phyloP scores from a whole-genome alignment of 2,113 vertebrate species.

The Serinus canaria region DNA sequence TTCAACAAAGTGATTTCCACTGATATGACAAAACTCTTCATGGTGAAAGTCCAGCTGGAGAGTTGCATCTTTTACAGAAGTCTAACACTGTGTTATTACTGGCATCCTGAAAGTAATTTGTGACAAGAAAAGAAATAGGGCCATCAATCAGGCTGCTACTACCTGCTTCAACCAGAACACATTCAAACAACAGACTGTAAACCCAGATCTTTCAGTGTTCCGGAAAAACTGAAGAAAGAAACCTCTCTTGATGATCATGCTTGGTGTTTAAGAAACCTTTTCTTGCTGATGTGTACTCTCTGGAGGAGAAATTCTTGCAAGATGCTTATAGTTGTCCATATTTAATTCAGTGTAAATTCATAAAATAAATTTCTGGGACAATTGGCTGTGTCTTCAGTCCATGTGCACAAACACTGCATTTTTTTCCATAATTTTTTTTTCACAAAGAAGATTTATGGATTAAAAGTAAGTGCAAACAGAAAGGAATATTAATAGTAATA shows the following conservation, averaged over 20 bases:
- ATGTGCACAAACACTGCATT: neutral
- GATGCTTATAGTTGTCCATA: constrained; percentile 22
- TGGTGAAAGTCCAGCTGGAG: constrained; percentile 14
- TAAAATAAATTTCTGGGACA: constrained; percentile 64
- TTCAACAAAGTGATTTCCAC: constrained; percentile 50
- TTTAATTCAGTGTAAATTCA: constrained; percentile 66
- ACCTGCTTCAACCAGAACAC: constrained; percentile 57
- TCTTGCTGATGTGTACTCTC: constrained; percentile 45
- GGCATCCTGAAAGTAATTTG: constrained; percentile 56
- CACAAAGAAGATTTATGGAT: constrained; percentile 65
- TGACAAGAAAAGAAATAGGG: constrained; percentile 62
- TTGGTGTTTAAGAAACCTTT: neutral
- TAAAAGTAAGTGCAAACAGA: constrained; percentile 49
- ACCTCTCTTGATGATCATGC: no score
- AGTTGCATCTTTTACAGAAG: constrained; percentile 25
- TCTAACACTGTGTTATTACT: neutral
- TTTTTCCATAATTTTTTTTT: constrained; percentile 2
- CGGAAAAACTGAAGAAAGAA: no score
- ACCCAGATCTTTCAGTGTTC: constrained; percentile 38
- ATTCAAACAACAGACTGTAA: constrained; percentile 52
- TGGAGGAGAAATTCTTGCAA: constrained; percentile 31
- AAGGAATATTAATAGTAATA: constrained; percentile 54
- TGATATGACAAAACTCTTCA: constrained; percentile 31
- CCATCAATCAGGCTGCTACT: constrained; percentile 62
- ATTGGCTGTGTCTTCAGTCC: constrained; percentile 49